Evolutionary conservation across 2,888 invertebrate genomes (phyloP), one percentile per base, ranked within the genome.

Genomic region (Amiota mariae): DNA sequence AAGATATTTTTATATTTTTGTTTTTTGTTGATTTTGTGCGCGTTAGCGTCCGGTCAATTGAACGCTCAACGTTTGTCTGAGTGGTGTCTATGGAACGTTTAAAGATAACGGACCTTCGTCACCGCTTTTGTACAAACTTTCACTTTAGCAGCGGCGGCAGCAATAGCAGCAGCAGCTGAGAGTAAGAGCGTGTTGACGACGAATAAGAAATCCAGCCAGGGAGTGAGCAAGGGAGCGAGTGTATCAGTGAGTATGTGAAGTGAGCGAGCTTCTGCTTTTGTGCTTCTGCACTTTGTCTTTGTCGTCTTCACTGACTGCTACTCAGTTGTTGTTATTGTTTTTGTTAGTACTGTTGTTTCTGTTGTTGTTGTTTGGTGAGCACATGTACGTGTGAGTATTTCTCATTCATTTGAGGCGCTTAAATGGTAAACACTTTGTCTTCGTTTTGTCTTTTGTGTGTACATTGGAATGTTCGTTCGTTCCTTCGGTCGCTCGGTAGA

Each of bases 71-170:
- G 85, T 87, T 77, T 82, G 79, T 87, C 82, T 87, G 87, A 80
- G 73, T 78, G 79, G 72, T 56, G 80, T 76, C 71, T 78, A 77
- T 76, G 78, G 78, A 24, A 63, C 75, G 77, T 80, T 76, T 80
- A 84, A 81, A 85, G 87, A 87, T 87, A 87, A 87, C 87, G 87
- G 87, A 86, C 88, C 84, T 87, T 80, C 54, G 71, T 48, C 77
- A 81, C 83, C 85, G 84, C 85, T 87, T 85, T 85, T 86, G 81
- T 87, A 76, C 79, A 80, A 88, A 88, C 87, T 88, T 88, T 88
- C 87, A 88, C 87, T 88, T 88, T 88, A 88, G 84, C 87, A 79
- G 81, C 85, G 79, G 76, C 75, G 75, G 67, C 70, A 68, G 67
- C 10, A 66, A 61, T 57, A 72, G 56, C 63, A 72, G 56, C 56